Evolutionary conservation across 1,140 invertebrate genomes (phyloP).

Genomic region (Lasioglossum albipes): DNA sequence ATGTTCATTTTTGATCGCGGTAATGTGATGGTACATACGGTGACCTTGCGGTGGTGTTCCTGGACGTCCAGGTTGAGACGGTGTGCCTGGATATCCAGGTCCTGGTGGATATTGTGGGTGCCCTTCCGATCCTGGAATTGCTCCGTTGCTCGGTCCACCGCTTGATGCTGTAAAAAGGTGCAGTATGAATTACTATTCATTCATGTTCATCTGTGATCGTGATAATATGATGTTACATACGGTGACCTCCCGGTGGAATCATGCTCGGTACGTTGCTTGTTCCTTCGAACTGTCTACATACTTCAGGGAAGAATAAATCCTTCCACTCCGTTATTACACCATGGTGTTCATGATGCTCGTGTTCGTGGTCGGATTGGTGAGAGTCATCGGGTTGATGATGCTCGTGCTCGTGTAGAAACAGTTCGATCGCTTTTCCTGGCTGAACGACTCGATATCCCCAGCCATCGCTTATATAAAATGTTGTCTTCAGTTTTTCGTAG

Average conservation of each 20-base stretch:
- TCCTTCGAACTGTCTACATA: slow-evolving; percentile 79
- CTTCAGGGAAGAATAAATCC: slow-evolving; percentile 83
- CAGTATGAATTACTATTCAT: no score
- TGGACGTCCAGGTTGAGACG: not conserved
- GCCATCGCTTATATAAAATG: slow-evolving; percentile 88
- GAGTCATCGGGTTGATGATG: slow-evolving; percentile 48
- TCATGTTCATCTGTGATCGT: not conserved
- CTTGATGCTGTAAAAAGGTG: not conserved
- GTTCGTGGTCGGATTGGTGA: not conserved
- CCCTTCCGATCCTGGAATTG: not conserved
- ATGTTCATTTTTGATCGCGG: no score
- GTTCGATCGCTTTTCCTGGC: slow-evolving; percentile 85
- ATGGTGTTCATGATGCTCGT: slow-evolving; percentile 77
- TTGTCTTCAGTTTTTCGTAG: slow-evolving; percentile 83
- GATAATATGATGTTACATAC: slow-evolving; percentile 8
- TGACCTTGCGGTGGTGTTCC: slow-evolving; percentile 57
- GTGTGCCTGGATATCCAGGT: slow-evolving; percentile 56
- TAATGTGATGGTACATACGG: no score
- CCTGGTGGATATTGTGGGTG: slow-evolving; percentile 45
- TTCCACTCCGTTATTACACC: slow-evolving; percentile 82
- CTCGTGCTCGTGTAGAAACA: slow-evolving; percentile 81
- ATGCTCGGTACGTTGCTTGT: slow-evolving; percentile 23
- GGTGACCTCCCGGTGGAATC: slow-evolving; percentile 33
- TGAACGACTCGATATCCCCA: slow-evolving; percentile 88
- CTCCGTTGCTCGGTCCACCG: not conserved